Conservation (phyloP, 2,888 invertebrate genomes). For the Pyrgus malvae region DNA sequence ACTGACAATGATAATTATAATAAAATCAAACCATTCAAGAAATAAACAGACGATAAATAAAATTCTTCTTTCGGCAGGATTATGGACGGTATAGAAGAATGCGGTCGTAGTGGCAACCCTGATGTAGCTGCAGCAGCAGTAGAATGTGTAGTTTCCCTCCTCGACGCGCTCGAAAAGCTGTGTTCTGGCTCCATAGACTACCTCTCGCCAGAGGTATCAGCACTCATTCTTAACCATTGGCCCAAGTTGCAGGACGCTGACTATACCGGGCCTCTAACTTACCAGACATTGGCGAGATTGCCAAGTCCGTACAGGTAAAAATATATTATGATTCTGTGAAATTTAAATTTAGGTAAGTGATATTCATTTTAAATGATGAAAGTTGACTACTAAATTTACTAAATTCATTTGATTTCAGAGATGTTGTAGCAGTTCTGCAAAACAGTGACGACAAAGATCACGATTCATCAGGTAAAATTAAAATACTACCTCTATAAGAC, state of each 20-base stretch:
- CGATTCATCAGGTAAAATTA: slow-evolving; percentile 68
- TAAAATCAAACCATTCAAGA: too few species aligned
- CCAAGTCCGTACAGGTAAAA: slow-evolving; percentile 89
- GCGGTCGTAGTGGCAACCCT: slow-evolving; percentile 90
- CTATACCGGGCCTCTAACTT: slow-evolving; percentile 92
- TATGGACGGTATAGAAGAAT: slow-evolving; percentile 96
- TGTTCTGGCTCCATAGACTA: slow-evolving; percentile 85
- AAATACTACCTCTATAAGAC: too few species aligned
- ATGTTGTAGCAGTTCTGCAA: slow-evolving; percentile 86
- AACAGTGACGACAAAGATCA: slow-evolving; percentile 83
- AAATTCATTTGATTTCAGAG: slow-evolving; percentile 69
- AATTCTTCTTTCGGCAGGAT: too few species aligned
- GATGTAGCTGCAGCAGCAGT: slow-evolving; percentile 90
- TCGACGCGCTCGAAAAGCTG: slow-evolving; percentile 91
- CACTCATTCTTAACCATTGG: slow-evolving; percentile 85
- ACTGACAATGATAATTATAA: too few species aligned
- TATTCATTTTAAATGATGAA: too few species aligned
- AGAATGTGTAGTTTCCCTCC: slow-evolving; percentile 90
- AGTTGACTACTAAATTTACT: too few species aligned
- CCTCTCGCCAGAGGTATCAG: slow-evolving; percentile 50
- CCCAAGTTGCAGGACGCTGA: slow-evolving; percentile 87
- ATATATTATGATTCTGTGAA: not conserved
- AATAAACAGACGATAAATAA: too few species aligned
- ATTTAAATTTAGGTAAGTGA: too few species aligned
- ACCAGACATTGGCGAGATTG: slow-evolving; percentile 90